Evolutionary conservation across 2,888 invertebrate species (phyloP).

Genomic region (Abrostola triplasia): DNA sequence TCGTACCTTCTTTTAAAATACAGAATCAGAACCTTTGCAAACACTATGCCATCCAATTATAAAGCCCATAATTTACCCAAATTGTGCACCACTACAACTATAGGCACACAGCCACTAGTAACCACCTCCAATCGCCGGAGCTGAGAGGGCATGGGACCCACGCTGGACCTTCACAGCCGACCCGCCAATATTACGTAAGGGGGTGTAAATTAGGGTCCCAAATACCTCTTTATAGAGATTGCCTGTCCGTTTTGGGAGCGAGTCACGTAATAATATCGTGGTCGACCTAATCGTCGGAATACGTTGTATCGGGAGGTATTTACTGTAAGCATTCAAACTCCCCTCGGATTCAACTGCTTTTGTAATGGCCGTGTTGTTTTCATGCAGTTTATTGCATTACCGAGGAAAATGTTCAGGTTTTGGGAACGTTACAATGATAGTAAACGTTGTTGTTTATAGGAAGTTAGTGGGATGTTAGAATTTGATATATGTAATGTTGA

Average conservation of each 20-base stretch:
- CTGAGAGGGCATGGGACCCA: conserved; percentile 63
- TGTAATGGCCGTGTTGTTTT: conserved; percentile 30
- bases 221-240: conserved; percentile 85
- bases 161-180: conserved; percentile 77
- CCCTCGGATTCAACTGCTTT: conserved; percentile 32
- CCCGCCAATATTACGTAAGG: conserved; percentile 80
- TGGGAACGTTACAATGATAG: not conserved
- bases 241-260: conserved; percentile 78
- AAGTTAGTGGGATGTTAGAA: too few relatives aligned
- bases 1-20: too few relatives aligned
- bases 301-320: conserved; percentile 66
- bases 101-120: conserved; percentile 19
- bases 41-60: conserved; percentile 4
- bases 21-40: not conserved
- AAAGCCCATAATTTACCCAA: conserved; percentile 10
- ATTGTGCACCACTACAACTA: conserved; percentile 25
- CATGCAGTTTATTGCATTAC: conserved; percentile 53
- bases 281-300: conserved; percentile 74
- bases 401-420: conserved; percentile 1
- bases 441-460: too few relatives aligned
- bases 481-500: too few relatives aligned
- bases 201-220: conserved; percentile 86
- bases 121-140: conserved; percentile 56
- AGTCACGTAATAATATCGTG: conserved; percentile 85
- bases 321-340: conserved; percentile 62